phyloP scores from a whole-genome alignment of 2,888 invertebrate genomes.

The Apamea crenata region DNA sequence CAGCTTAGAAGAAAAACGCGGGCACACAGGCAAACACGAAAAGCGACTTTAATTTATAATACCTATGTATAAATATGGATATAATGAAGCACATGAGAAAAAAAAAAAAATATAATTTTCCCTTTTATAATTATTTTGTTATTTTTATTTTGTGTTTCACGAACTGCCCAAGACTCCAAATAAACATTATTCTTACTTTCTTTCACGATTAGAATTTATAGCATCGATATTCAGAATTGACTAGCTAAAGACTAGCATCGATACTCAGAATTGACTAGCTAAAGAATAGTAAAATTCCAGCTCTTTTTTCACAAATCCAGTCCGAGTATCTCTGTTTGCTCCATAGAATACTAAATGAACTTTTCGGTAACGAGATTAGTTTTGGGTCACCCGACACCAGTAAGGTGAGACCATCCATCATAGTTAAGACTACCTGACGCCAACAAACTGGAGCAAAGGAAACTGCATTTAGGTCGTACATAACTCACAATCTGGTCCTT shows the following conservation, averaged over 20 bases:
- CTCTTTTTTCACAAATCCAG: background rate
- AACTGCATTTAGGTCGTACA: conserved; percentile 61
- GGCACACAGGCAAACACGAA: too few species aligned
- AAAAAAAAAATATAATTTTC: too few species aligned
- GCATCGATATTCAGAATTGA: background rate
- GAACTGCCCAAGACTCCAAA: too few species aligned
- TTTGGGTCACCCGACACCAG: conserved; percentile 15
- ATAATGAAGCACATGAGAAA: too few species aligned
- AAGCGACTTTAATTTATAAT: too few species aligned
- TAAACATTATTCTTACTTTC: too few species aligned
- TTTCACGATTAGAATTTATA: background rate
- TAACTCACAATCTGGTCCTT: conserved; percentile 48
- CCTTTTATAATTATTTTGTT: too few species aligned
- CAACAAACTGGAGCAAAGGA: conserved; percentile 52
- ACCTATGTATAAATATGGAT: too few species aligned
- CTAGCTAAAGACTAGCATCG: too few species aligned
- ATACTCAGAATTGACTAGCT: background rate
- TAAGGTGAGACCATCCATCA: conserved; percentile 35
- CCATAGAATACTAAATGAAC: conserved; percentile 10
- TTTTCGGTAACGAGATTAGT: conserved; percentile 11
- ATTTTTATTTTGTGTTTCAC: too few species aligned
- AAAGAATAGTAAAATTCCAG: background rate
- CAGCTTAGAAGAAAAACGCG: too few species aligned
- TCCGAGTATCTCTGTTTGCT: background rate
- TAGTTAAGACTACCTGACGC: conserved; percentile 44